Base-by-base conservation (phyloP, 2,797 vertebrate species). In the Hoplostethus mediterraneus region DNA sequence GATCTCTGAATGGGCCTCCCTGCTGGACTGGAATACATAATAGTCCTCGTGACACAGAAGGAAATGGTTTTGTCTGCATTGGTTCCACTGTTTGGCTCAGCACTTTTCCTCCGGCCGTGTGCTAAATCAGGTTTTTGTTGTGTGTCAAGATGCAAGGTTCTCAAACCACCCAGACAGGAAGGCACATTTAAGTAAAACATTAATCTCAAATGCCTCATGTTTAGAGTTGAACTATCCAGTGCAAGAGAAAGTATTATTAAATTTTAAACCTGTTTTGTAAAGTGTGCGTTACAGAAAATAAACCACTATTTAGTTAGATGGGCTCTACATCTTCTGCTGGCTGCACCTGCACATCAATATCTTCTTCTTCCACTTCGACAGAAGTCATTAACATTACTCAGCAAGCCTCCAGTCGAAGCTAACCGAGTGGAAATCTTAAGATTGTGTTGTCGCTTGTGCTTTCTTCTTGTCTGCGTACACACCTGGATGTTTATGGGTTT, bases 311-410 rank as follows among this genome's bases (percentile, higher is more conserved):
- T 21, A 28, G 58, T 33, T 75, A 82, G 69, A 70, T 60, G 54
- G 80, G 47, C 61, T 58, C 52, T 73, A 42, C 21, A 54, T 81
- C 77, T 63, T 75, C 69, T 8, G 1, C 58, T 83, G 73, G 1
- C 58, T 83, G 73, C 82, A 84, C 82, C 85, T 88, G 73, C 67
- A 69, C 75, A 62, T 87, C 83, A 69, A 71, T 83, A 80, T 59
- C 64, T 78, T 45, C 66, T 28, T 28, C 28, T 28, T 28, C 21
- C 21, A 1, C 28, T 28, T 59, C 52, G 68, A 63, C 68, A 71
- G 80, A 76, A 71, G 79, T 79, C 87, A 89, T 90, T 84, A 86
- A 63, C 85, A 78, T 88, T 76, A 75, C 80, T 81, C 89, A 82
- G 78, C 54, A 63, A 66, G 73, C 65, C 77, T 74, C 54, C 79